Base-by-base conservation (phyloP, 2,113 vertebrate genomes). In the Mixornis gularis region DNA sequence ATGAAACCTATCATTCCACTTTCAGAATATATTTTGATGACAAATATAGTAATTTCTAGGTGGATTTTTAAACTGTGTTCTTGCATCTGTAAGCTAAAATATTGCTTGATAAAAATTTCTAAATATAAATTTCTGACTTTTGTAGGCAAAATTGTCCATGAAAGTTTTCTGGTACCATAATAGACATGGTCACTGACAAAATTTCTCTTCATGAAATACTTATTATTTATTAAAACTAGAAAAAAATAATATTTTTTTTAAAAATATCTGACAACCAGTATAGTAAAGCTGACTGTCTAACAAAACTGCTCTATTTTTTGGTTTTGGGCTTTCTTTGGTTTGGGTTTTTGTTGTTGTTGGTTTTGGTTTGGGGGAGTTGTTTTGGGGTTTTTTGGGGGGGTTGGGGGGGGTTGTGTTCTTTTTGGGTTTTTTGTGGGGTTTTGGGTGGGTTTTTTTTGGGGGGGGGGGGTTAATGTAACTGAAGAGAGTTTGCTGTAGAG, bases 171-270 rank as follows among this genome's bases (percentile, higher is more conserved):
- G 17, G 62, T 65, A 12, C 15, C 4, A 41, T 65, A 60, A 76
- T 26, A 83, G 79, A 18, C 4, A 56, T 10, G 3, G 2, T 30
- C 6, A 3, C 19, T 85, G 22, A 63, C 5, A 85, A 74, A 85
- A 26, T 4, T 30, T 53, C 11, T 63, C 14, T 66, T 56, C 4
- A 40, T 0, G 0, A 65, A 70, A 51, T 48, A 17, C 3, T 43
- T 69, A 48, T 6, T 60, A 43, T 43, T 43, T 43, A 43, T 16
- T 43, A 43, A 43, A 48, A 46, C 3, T 12, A 12, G 36, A 80
- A 51, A 26, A 72, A 26, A 43, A 70, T 34, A 43, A 17, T 43
- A 14, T 12, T 38, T 38, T 13, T 12, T 38, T 13, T 12, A 34
- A 24, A 19, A 36, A 18, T 55, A 7, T 22, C 16, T 72, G 24